Conservation (phyloP, 2,888 invertebrate genomes). For the Trissoscelio sp. region DNA sequence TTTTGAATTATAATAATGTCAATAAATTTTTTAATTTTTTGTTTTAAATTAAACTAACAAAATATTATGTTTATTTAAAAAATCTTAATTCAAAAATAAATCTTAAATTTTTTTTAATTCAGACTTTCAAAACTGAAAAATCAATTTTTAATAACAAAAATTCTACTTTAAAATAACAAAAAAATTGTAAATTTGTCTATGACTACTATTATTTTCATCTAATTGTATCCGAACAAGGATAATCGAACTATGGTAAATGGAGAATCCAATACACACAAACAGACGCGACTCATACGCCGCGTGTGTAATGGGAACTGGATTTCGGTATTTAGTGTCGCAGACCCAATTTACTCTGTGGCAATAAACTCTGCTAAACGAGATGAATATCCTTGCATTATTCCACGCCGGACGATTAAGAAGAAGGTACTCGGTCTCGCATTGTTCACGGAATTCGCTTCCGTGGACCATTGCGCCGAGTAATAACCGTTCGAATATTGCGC, state of each 20-base stretch:
- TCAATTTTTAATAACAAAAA: no score
- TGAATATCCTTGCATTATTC: slow-evolving; percentile 75
- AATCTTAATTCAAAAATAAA: no score
- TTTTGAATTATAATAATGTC: no score
- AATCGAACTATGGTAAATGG: slow-evolving; percentile 61
- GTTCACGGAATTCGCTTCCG: slow-evolving; percentile 53
- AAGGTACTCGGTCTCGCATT: slow-evolving; percentile 20
- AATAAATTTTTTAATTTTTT: no score
- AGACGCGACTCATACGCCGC: slow-evolving; percentile 50
- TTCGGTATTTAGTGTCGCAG: slow-evolving; percentile 78
- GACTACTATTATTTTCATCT: no score
- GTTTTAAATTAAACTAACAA: no score
- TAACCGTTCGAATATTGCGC: slow-evolving; percentile 44
- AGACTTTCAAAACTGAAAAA: no score
- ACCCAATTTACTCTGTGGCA: slow-evolving; percentile 79
- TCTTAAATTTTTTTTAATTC: no score
- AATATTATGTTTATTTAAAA: no score
- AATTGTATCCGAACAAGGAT: slow-evolving; percentile 60
- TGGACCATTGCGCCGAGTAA: slow-evolving; percentile 43
- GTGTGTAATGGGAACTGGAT: slow-evolving; percentile 62
- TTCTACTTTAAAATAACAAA: no score
- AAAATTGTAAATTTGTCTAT: no score
- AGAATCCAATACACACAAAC: slow-evolving; percentile 56
- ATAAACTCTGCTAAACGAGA: slow-evolving; percentile 80
- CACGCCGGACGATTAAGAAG: slow-evolving; percentile 67